phyloP scores from a whole-genome alignment of 2,113 vertebrate species.

The Xyliphius kryptos region DNA sequence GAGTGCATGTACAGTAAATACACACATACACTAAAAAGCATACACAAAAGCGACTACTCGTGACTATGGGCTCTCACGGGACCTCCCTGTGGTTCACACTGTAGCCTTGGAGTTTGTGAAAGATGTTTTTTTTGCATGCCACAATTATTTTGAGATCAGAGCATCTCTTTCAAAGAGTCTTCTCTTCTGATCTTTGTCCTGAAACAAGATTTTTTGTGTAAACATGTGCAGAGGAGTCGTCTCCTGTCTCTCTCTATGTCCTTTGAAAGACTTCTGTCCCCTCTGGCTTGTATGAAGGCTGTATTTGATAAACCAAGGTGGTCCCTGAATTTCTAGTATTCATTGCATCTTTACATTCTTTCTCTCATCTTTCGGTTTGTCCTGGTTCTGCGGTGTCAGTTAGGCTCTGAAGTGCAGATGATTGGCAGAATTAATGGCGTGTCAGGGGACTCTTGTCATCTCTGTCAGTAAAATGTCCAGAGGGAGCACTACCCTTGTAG shows the following conservation, averaged over 20 bases:
- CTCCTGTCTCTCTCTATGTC: constrained; percentile 49
- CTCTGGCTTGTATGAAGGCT: constrained; percentile 81
- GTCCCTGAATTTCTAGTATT: constrained; percentile 25
- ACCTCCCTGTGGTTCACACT: constrained; percentile 40
- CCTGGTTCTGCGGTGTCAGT: constrained; percentile 29
- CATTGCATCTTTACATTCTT: background rate
- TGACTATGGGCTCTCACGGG: constrained; percentile 12
- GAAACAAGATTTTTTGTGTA: constrained; percentile 73
- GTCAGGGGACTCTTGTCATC: constrained; percentile 98
- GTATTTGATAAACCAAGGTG: constrained; percentile 91
- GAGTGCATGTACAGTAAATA: constrained; percentile 45
- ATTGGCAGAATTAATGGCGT: constrained; percentile 98
- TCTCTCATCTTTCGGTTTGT: too few relatives aligned
- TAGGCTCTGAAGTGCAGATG: constrained; percentile 83
- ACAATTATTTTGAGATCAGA: constrained; percentile 58
- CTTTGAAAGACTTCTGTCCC: constrained; percentile 60
- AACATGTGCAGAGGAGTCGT: constrained; percentile 63
- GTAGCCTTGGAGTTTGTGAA: too few relatives aligned
- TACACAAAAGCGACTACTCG: too few relatives aligned
- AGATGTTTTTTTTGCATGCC: too few relatives aligned
- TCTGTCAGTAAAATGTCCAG: constrained; percentile 88
- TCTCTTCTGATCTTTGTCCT: constrained; percentile 47
- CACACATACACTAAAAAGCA: background rate
- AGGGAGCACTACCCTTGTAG: constrained; percentile 87
- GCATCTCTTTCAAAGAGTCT: constrained; percentile 65